These are phyloP conservation scores for Helicoverpa zea DNA, from an alignment of 1,140 invertebrate genomes.

Conservation along the genomic window DNA sequence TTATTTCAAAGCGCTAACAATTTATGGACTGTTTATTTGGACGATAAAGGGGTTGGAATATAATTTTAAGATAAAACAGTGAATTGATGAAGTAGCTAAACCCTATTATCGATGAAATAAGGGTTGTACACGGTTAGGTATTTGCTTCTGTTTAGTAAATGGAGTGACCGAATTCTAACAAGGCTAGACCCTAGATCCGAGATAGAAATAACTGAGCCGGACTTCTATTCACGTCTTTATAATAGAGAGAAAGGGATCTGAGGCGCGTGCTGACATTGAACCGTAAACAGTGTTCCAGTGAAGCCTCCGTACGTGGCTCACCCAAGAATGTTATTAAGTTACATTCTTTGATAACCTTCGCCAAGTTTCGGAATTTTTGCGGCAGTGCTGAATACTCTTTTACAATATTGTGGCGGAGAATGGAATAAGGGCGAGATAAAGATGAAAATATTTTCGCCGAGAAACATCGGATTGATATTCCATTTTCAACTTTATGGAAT, in stretches of 20 bases:
- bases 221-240: slow-evolving; percentile 43
- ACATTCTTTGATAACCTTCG: slow-evolving; percentile 56
- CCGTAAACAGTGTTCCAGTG: slow-evolving; percentile 47
- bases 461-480: not conserved
- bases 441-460: slow-evolving; percentile 48
- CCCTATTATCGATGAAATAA: not conserved
- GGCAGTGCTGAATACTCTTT: slow-evolving; percentile 48
- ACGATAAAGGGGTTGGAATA: not conserved
- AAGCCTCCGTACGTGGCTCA: slow-evolving; percentile 36
- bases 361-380: slow-evolving; percentile 53
- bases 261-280: slow-evolving; percentile 46
- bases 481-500: slow-evolving; percentile 19
- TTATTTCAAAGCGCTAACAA: too few relatives aligned
- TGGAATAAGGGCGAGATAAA: slow-evolving; percentile 48
- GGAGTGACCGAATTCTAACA: not conserved
- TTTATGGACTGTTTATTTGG: not conserved
- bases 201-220: slow-evolving; percentile 8
- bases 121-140: not conserved
- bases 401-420: slow-evolving; percentile 42
- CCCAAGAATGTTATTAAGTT: slow-evolving; percentile 54
- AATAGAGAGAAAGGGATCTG: slow-evolving; percentile 18
- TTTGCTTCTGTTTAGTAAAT: slow-evolving; percentile 9
- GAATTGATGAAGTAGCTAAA: not conserved
- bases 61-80: too few relatives aligned
- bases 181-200: not conserved